phyloP scores from a whole-genome alignment of 2,113 vertebrate genomes.

The Dasypus novemcinctus region DNA sequence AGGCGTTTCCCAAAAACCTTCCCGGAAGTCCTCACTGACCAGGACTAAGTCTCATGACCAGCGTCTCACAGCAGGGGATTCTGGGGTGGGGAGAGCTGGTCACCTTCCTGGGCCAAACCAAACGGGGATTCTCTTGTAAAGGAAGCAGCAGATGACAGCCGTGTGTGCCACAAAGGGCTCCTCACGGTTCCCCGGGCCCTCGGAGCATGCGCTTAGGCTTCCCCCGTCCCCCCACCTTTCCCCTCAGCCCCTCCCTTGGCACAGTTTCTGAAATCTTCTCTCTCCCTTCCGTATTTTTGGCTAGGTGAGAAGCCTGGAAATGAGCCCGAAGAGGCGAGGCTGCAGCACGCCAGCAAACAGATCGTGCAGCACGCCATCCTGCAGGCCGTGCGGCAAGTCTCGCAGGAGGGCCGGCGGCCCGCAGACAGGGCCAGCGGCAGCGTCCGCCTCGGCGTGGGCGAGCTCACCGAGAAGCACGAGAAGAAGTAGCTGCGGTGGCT shows the following conservation, averaged over 20 bases:
- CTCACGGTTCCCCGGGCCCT: background rate
- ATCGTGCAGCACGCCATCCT: constrained; percentile 87
- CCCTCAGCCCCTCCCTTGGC: no score
- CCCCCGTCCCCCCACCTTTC: background rate
- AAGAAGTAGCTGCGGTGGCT: constrained; percentile 79
- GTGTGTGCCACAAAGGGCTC: background rate
- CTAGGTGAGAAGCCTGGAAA: constrained; percentile 83
- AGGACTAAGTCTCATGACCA: background rate
- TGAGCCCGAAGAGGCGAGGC: constrained; percentile 83
- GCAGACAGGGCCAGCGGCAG: constrained; percentile 52
- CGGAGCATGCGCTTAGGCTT: background rate
- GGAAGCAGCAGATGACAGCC: accelerated
- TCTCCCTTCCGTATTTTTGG: constrained; percentile 12
- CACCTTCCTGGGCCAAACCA: background rate
- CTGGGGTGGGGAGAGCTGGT: background rate
- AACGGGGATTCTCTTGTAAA: background rate
- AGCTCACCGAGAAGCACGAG: constrained; percentile 81
- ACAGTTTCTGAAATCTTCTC: background rate
- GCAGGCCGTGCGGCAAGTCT: constrained; percentile 85
- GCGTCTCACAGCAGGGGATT: background rate
- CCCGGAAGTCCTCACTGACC: background rate
- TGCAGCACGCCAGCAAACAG: constrained; percentile 86
- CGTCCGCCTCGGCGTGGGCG: constrained; percentile 73
- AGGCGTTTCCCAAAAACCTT: background rate
- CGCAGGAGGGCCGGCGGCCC: constrained; percentile 80